These are phyloP conservation scores for Melanostigma gelatinosum DNA, from an alignment of 2,113 vertebrate genomes.

Conservation along the genomic window DNA sequence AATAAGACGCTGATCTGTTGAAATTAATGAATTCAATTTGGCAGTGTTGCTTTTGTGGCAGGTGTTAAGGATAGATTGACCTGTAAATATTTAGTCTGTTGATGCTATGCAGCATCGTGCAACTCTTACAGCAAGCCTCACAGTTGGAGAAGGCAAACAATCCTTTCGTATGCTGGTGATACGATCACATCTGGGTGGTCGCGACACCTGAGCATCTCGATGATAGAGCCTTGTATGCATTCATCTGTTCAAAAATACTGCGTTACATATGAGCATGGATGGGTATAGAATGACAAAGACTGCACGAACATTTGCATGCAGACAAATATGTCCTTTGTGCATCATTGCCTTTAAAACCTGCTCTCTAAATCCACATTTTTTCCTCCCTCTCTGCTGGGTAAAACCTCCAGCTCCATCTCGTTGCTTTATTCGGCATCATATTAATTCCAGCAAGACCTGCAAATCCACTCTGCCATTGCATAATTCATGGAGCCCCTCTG, in stretches of 20 bases:
- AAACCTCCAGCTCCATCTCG: conserved; percentile 38
- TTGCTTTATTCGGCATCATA: conserved; percentile 67
- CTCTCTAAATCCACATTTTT: conserved; percentile 39
- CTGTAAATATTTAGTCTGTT: not conserved
- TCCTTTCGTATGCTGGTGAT: not conserved
- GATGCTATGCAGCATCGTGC: not conserved
- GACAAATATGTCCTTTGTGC: conserved; percentile 25
- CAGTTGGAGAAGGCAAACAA: not conserved
- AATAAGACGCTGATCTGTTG: not conserved
- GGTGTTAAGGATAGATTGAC: not conserved
- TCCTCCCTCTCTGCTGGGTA: conserved; percentile 19
- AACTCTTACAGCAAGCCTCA: not conserved
- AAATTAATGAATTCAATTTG: not conserved
- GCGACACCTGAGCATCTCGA: not conserved
- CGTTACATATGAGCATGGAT: not conserved
- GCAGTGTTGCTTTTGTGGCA: not conserved
- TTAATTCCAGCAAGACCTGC: conserved; percentile 77
- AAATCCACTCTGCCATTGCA: conserved; percentile 75
- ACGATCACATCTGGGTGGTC: not conserved
- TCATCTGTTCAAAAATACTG: not conserved
- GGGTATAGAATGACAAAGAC: not conserved
- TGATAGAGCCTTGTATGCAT: not conserved
- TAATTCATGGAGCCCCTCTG: conserved; percentile 73
- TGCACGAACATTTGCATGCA: conserved; percentile 22
- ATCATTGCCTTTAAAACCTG: conserved; percentile 19